A percentile compares a stretch with the other conserved stretches of the same genome.
Evolutionary conservation across 1,140 invertebrate genomes (phyloP).

Genomic region (Helicoverpa zea): DNA sequence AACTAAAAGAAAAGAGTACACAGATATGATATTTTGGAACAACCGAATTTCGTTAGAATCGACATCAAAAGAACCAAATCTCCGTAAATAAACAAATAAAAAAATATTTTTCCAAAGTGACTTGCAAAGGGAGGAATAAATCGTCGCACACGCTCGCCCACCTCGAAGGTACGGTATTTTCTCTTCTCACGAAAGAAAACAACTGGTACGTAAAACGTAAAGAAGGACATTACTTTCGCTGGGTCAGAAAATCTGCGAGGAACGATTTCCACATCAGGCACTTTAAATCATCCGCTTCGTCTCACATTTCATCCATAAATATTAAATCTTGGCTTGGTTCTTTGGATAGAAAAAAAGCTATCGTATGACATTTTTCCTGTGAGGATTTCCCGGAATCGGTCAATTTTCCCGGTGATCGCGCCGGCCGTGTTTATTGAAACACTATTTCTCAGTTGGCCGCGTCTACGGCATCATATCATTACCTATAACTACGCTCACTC

Average conservation of each 20-base stretch:
- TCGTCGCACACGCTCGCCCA: slow-evolving; percentile 74
- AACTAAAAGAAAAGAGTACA: slow-evolving; percentile 62
- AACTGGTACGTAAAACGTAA: slow-evolving; percentile 82
- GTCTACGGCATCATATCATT: slow-evolving; percentile 63
- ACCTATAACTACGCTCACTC: slow-evolving; percentile 52
- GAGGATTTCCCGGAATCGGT: slow-evolving; percentile 82
- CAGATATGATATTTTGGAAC: slow-evolving; percentile 70
- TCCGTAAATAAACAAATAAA: slow-evolving; percentile 83
- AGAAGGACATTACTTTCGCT: slow-evolving; percentile 83
- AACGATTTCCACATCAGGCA: slow-evolving; percentile 84
- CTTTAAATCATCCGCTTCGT: slow-evolving; percentile 84
- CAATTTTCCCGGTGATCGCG: slow-evolving; percentile 82
- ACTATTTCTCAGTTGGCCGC: slow-evolving; percentile 78
- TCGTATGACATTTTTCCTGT: slow-evolving; percentile 78
- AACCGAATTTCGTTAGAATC: slow-evolving; percentile 75
- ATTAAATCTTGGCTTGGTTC: slow-evolving; percentile 82
- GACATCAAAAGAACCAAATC: slow-evolving; percentile 82
- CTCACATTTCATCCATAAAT: slow-evolving; percentile 86
- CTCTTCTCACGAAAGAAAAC: slow-evolving; percentile 77
- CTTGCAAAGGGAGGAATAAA: slow-evolving; percentile 79
- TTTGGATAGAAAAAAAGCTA: slow-evolving; percentile 81
- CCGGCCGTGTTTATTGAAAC: slow-evolving; percentile 82
- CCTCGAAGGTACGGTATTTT: slow-evolving; percentile 79
- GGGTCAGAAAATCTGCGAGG: slow-evolving; percentile 84
- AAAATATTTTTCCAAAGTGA: slow-evolving; percentile 75